phyloP scores from a whole-genome alignment of 2,113 vertebrate species.

The Micromys minutus region DNA sequence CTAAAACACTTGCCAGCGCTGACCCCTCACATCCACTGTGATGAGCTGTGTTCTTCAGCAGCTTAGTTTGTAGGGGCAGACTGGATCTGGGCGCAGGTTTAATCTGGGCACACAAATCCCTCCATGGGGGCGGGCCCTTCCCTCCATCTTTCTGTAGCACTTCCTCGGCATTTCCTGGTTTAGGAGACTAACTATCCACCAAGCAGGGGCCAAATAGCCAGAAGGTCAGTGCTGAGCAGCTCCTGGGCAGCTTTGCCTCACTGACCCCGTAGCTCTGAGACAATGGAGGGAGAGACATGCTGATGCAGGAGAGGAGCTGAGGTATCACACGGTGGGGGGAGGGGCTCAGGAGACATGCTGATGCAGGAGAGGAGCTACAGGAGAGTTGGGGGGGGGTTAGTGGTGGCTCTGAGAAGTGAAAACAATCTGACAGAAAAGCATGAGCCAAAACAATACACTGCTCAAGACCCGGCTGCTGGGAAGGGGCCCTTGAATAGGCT shows the following conservation, averaged over 20 bases:
- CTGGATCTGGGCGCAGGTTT: neutral
- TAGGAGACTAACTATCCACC: neutral
- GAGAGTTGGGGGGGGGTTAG: neutral
- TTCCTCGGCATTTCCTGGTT: neutral
- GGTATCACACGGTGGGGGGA: no score
- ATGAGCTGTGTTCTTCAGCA: neutral
- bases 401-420: neutral
- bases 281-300: neutral
- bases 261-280: neutral
- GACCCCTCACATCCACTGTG: neutral
- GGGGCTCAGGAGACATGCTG: neutral
- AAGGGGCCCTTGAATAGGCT: fast-evolving
- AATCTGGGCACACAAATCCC: neutral
- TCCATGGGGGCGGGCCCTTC: neutral
- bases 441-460: neutral
- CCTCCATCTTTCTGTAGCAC: neutral
- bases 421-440: no score
- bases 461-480: neutral
- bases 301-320: neutral
- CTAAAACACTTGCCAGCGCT: neutral
- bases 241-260: neutral
- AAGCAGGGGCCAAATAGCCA: no score
- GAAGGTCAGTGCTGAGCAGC: neutral
- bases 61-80: neutral
- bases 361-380: no score